Percentiles rank a stretch among this genome's conserved stretches.
Conservation (phyloP, 2,113 vertebrate species). For the Sciurus niger region DNA sequence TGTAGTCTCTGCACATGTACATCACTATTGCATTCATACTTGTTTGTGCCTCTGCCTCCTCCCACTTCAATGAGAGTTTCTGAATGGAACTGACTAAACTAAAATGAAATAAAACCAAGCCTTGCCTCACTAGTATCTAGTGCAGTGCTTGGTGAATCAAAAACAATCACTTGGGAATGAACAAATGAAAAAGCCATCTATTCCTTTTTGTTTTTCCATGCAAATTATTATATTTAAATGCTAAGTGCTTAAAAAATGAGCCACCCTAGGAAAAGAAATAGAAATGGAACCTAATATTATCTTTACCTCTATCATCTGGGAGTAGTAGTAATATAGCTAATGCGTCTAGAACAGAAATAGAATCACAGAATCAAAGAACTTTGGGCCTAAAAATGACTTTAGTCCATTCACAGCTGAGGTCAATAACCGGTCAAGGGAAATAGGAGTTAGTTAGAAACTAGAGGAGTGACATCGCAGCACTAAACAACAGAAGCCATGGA, state of each 20-base stretch:
- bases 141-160: background rate
- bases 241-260: background rate
- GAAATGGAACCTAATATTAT: conserved; percentile 23
- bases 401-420: background rate
- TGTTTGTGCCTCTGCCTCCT: background rate
- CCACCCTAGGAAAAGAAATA: background rate
- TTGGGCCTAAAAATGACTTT: background rate
- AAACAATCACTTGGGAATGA: background rate
- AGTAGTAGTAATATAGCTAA: background rate
- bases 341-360: conserved; percentile 26
- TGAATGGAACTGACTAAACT: background rate
- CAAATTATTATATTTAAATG: background rate
- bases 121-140: background rate
- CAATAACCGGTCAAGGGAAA: background rate
- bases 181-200: background rate
- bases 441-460: background rate
- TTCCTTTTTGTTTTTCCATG: background rate
- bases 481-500: background rate
- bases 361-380: conserved; percentile 26
- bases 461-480: background rate
- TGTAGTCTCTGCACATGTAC: no score
- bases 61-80: background rate
- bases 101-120: background rate
- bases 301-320: background rate
- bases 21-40: background rate